A percentile compares a stretch with the other conserved stretches of the same genome.
phyloP scores from a whole-genome alignment of 2,797 vertebrate genomes.

The Pipistrellus nathusii region DNA sequence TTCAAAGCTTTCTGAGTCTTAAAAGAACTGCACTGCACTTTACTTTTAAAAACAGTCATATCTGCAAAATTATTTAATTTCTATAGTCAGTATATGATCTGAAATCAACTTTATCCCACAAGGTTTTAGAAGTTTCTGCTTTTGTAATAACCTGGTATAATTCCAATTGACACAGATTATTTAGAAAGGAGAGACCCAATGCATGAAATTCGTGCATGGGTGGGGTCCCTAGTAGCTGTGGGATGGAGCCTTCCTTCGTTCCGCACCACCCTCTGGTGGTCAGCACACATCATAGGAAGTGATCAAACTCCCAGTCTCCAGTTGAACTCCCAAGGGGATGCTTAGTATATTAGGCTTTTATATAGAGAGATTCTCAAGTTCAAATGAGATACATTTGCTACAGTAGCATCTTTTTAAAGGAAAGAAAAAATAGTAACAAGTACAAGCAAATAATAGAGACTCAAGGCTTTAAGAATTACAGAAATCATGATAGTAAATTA shows the following conservation, averaged over 20 bases:
- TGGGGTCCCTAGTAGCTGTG: no score
- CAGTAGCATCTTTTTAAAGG: not conserved
- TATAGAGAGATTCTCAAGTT: not conserved
- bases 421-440: not conserved
- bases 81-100: not conserved
- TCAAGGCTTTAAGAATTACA: not conserved
- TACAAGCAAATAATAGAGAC: not conserved
- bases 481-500: not conserved
- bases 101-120: not conserved
- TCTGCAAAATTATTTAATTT: constrained; percentile 28
- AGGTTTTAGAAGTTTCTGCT: constrained; percentile 27
- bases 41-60: not conserved
- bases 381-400: constrained; percentile 11
- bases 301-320: no score
- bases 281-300: no score
- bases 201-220: no score
- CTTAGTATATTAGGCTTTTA: no score
- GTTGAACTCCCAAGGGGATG: no score
- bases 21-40: not conserved
- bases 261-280: no score
- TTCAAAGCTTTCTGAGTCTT: not conserved
- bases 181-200: not conserved
- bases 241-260: no score
- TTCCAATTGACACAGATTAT: not conserved
- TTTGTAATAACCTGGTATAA: constrained; percentile 31